phyloP scores from a whole-genome alignment of 2,797 vertebrate species.

The Lindbergichthys nudifrons region DNA sequence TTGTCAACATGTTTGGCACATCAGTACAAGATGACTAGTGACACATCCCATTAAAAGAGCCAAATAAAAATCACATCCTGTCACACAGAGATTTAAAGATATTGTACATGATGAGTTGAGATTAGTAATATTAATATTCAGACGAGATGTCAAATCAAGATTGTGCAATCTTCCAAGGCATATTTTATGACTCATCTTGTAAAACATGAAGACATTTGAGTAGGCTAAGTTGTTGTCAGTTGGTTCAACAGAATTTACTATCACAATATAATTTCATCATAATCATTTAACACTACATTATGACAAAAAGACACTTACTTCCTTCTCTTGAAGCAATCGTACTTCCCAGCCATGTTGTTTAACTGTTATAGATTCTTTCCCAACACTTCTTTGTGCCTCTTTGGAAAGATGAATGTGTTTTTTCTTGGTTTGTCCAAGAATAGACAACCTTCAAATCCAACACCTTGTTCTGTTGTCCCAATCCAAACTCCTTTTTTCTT shows the following conservation, averaged over 20 bases:
- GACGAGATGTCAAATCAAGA: not conserved
- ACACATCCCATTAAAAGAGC: not conserved
- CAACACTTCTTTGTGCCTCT: not conserved
- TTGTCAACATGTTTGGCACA: constrained; percentile 5
- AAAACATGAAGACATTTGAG: not conserved
- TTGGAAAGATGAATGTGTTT: not conserved
- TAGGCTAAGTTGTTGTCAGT: not conserved
- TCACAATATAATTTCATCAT: not conserved
- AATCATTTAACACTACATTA: not conserved
- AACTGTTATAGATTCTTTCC: not conserved
- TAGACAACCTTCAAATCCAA: constrained; percentile 23
- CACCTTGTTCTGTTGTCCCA: not conserved
- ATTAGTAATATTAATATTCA: constrained; percentile 18
- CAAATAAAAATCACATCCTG: constrained; percentile 2
- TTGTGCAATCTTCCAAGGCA: constrained; percentile 11
- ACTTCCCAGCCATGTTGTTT: constrained; percentile 67
- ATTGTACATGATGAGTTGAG: not conserved
- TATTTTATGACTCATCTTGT: not conserved
- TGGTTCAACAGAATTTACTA: not conserved
- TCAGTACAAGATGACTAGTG: not conserved
- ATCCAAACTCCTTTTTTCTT: constrained; percentile 2
- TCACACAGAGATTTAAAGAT: not conserved
- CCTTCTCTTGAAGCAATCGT: constrained; percentile 74
- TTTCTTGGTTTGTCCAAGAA: constrained; percentile 11
- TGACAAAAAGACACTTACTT: constrained; percentile 64